Evolutionary conservation across 2,888 invertebrate genomes (phyloP).

Genomic region (Chaitophorus viminalis): DNA sequence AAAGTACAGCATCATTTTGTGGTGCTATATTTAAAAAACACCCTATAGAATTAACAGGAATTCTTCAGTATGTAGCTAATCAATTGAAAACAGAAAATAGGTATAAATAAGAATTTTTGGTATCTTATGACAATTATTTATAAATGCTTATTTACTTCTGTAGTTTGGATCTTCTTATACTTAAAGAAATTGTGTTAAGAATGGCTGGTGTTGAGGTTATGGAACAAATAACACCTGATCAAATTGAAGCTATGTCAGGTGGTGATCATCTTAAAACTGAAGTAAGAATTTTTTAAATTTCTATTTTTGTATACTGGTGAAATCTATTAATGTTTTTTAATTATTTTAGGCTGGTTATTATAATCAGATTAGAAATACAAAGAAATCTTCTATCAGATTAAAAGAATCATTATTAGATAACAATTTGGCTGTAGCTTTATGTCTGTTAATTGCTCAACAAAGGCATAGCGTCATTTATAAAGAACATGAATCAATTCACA

Average conservation of each 20-base stretch:
- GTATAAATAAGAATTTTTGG: conserved; percentile 68
- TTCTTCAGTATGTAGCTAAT: conserved; percentile 97
- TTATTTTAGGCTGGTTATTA: conserved; percentile 89
- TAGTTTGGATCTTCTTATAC: conserved; percentile 88
- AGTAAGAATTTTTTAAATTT: conserved; percentile 70
- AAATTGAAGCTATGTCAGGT: conserved; percentile 95
- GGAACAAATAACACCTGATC: conserved; percentile 95
- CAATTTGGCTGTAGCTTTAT: conserved; percentile 91
- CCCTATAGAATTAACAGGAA: conserved; percentile 82
- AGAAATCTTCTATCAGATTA: conserved; percentile 91
- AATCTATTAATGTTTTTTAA: conserved; percentile 20
- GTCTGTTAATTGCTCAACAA: conserved; percentile 96
- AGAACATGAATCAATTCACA: conserved; percentile 78
- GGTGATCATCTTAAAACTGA: conserved; percentile 95
- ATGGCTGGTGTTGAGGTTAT: conserved; percentile 99
- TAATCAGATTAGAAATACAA: conserved; percentile 95
- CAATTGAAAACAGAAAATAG: conserved; percentile 96
- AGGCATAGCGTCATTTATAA: conserved; percentile 93
- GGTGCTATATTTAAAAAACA: conserved; percentile 98
- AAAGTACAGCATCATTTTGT: conserved; percentile 93
- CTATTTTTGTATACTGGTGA: neutral
- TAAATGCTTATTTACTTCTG: conserved; percentile 65
- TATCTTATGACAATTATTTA: neutral
- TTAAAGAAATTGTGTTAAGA: conserved; percentile 98
- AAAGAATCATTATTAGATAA: conserved; percentile 95